Evolutionary conservation across 2,797 vertebrate species (phyloP), one percentile per base, ranked within the genome.

Genomic region (Hozukius guyotensis): DNA sequence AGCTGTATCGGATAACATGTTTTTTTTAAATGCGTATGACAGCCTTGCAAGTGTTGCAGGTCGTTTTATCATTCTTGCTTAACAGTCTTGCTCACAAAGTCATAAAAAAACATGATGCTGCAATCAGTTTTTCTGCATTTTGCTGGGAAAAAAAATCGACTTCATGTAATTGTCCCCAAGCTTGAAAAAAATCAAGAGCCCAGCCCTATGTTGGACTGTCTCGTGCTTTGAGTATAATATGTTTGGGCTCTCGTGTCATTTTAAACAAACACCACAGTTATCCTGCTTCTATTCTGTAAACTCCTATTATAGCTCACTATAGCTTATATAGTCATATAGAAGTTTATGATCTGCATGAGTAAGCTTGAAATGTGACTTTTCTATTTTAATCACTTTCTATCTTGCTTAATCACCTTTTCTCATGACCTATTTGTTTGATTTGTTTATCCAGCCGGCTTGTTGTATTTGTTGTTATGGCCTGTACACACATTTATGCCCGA

Each of bases 371-470:
- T 80, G 8, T 3, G 12, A 55, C 34, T 83, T 67, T 75, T 57
- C 6, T 5, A 25, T 38, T 86, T 59, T 2, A 18, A 67, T 27
- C 11, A 60, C 42, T 34, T 65, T 60, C 24, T 46, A 5, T 74
- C 63, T 32, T 36, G 7, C 56, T 66, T 73, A 68, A 76, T 85
- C 52, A 56, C 55, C 36, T 61, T 56, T 69, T 79, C 20, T 57
- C 32, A 73, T 20, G 24, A 57, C 42, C 25, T n/a, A 2, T 72
- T 76, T 67, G 27, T 20, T 80, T 65, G 29, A 66, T 72, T 60
- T 85, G 68, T 75, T 85, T 62, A 49, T 85, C 60, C 25, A 63
- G 14, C 42, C 0, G 3, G 34, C 46, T 80, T 12, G 9, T 57
- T 77, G 66, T 62, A 18, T 74, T 20, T 63, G 60, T 71, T 62